Evolutionary conservation across 2,797 vertebrate genomes (phyloP).

Genomic region (Lagorchestes hirsutus): DNA sequence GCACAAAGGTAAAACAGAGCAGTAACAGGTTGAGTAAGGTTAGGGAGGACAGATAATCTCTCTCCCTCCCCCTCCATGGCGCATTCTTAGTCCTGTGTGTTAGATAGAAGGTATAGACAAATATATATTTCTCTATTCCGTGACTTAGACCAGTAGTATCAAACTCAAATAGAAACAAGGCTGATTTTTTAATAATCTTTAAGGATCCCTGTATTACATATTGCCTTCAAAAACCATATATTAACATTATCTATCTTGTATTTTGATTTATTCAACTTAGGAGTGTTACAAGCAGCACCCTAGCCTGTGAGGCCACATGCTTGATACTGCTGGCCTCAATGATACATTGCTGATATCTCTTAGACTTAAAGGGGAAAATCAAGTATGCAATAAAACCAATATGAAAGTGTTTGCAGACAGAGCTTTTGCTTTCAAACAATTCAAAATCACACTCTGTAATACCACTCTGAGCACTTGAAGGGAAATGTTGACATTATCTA

Average conservation of each 20-base stretch:
- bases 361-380: not conserved
- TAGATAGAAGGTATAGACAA: not conserved
- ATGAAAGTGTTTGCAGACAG: not conserved
- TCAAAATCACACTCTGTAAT: not conserved
- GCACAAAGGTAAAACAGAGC: not conserved
- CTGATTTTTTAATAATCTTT: not conserved
- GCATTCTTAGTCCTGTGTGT: not conserved
- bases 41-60: not conserved
- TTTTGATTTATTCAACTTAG: not conserved
- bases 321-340: not conserved
- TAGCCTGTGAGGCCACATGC: not conserved
- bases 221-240: not conserved
- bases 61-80: not conserved
- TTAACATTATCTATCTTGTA: not conserved
- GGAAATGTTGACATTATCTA: not conserved
- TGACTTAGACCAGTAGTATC: not conserved
- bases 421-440: not conserved
- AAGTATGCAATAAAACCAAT: not conserved
- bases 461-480: not conserved
- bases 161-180: not conserved
- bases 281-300: not conserved
- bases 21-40: not conserved
- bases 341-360: not conserved
- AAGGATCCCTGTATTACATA: not conserved
- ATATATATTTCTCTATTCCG: not conserved